These are phyloP conservation scores for Neogobius melanostomus DNA, from an alignment of 2,113 vertebrate species.

Conservation along the genomic window DNA sequence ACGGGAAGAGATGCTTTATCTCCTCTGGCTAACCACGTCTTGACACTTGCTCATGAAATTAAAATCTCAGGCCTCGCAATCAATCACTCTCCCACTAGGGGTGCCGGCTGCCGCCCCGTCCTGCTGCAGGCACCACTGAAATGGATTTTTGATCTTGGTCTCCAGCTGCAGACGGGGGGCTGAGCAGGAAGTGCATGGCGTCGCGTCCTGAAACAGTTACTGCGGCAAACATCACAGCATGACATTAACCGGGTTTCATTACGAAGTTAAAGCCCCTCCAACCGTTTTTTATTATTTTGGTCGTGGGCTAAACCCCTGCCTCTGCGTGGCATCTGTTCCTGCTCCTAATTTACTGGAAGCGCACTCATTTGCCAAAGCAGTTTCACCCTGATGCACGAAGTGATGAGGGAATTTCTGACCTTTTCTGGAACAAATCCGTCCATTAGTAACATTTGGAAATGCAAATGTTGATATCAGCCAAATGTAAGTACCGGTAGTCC, in stretches of 20 bases:
- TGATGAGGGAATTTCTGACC: background rate
- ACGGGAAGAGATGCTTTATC: conserved; percentile 19
- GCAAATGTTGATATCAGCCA: no score
- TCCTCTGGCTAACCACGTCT: conserved; percentile 20
- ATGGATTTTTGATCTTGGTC: conserved; percentile 39
- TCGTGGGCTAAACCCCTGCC: background rate
- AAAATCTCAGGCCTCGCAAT: conserved; percentile 36
- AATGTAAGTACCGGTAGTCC: no score
- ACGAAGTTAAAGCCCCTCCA: background rate
- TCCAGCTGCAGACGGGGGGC: conserved; percentile 17
- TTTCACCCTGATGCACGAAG: background rate
- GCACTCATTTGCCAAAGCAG: background rate
- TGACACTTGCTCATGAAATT: conserved; percentile 40
- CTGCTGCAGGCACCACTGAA: conserved; percentile 34
- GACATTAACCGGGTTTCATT: background rate
- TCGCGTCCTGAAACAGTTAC: background rate
- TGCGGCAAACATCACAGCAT: background rate
- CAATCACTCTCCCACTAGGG: conserved; percentile 42
- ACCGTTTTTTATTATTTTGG: conserved; percentile 1
- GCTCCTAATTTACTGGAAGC: background rate
- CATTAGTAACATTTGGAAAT: no score
- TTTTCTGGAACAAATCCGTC: background rate
- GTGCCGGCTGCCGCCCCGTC: conserved; percentile 30
- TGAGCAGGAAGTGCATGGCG: conserved; percentile 9
- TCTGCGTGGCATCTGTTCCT: background rate